phyloP scores from a whole-genome alignment of 2,797 vertebrate species.

The Ctenosaura bakeri region DNA sequence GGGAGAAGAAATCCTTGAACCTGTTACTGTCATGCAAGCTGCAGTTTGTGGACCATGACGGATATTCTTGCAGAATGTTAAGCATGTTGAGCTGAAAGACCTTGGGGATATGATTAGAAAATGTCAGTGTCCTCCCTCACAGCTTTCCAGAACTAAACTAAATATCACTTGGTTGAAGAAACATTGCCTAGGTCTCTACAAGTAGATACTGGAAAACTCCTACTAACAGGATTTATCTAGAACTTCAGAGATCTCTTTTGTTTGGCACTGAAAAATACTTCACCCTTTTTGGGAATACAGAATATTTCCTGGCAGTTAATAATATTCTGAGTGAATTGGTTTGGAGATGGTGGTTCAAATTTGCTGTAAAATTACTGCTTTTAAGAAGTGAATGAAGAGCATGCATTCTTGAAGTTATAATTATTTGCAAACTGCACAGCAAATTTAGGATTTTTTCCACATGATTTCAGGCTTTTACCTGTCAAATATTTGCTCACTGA shows the following conservation, averaged over 20 bases:
- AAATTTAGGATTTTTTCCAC: conserved; percentile 59
- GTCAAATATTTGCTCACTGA: conserved; percentile 61
- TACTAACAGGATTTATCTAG: conserved; percentile 65
- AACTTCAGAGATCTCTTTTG: conserved; percentile 47
- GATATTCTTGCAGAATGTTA: conserved; percentile 76
- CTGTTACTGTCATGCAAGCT: conserved; percentile 78
- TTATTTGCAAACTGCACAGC: conserved; percentile 38
- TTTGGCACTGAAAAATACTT: conserved; percentile 39
- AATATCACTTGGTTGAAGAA: conserved; percentile 68
- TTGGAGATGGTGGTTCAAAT: conserved; percentile 47
- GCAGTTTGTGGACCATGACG: conserved; percentile 76
- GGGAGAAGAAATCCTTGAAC: conserved; percentile 74
- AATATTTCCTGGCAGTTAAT: conserved; percentile 26
- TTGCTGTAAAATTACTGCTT: conserved; percentile 51
- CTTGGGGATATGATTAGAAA: conserved; percentile 78
- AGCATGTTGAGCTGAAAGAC: conserved; percentile 73
- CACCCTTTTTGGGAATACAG: conserved; percentile 45
- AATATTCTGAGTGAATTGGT: conserved; percentile 43
- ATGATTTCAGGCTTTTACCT: conserved; percentile 49
- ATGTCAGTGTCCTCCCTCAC: conserved; percentile 71
- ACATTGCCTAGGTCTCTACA: conserved; percentile 68
- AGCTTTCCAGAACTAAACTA: conserved; percentile 69
- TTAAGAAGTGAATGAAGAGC: conserved; percentile 33
- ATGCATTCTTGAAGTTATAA: conserved; percentile 7
- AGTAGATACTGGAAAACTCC: conserved; percentile 59